These are phyloP conservation scores for Andrena praecox DNA, from an alignment of 2,888 invertebrate species.

Conservation along the genomic window DNA sequence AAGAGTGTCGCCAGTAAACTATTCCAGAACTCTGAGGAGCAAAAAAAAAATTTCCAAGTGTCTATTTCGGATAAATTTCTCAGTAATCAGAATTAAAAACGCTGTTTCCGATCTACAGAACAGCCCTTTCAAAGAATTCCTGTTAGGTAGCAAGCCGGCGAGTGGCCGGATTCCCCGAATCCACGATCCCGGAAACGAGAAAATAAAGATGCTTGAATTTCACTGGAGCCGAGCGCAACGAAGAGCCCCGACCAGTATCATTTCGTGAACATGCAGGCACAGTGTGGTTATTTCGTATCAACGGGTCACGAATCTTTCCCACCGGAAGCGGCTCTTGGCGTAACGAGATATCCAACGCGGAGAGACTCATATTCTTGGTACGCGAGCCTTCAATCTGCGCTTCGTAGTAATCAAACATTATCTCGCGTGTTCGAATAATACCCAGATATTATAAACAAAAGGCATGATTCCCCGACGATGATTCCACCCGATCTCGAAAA, in stretches of 20 bases:
- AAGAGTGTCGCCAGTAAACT: no score
- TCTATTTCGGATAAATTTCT: neutral
- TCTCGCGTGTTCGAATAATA: neutral
- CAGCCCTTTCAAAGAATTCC: neutral
- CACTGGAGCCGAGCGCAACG: constrained; percentile 23
- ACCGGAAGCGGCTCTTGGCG: constrained; percentile 54
- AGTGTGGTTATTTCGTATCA: constrained; percentile 58
- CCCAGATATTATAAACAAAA: neutral
- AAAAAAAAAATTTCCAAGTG: no score
- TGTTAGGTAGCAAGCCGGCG: neutral
- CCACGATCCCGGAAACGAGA: constrained; percentile 28
- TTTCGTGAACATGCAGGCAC: constrained; percentile 52
- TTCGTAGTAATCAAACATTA: neutral
- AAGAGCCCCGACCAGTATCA: constrained; percentile 38
- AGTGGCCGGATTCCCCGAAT: neutral
- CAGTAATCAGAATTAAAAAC: neutral
- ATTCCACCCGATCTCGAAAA: no score
- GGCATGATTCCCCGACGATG: no score
- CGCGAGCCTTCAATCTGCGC: constrained; percentile 31
- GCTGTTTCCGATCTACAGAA: no score
- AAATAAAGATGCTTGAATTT: constrained; percentile 47
- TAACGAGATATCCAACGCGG: constrained; percentile 57
- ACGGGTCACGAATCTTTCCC: constrained; percentile 54
- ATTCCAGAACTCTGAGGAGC: no score
- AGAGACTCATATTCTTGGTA: constrained; percentile 27